Conservation (phyloP, 2,113 vertebrate genomes). For the Triplophysa dalaica region DNA sequence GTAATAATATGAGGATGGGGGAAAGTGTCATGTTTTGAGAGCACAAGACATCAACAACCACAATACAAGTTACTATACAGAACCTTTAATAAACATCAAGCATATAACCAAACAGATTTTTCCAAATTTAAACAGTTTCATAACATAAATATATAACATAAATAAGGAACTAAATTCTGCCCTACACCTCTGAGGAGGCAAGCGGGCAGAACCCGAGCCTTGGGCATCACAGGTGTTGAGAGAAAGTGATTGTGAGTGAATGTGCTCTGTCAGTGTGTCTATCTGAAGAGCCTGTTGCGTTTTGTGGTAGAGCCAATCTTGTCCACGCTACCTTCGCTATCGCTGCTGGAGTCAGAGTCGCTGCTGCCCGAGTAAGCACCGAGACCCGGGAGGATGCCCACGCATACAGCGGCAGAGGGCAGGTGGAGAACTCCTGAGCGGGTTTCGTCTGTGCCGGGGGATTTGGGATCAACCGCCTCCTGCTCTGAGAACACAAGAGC, state of each 20-base stretch:
- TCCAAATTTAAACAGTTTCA: neutral
- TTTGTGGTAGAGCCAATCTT: slow-evolving; percentile 75
- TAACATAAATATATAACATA: neutral
- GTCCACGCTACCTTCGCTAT: slow-evolving; percentile 92
- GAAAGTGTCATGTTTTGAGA: slow-evolving; percentile 67
- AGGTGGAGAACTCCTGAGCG: slow-evolving; percentile 78
- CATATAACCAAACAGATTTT: slow-evolving; percentile 29
- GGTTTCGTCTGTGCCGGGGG: neutral
- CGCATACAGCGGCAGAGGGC: slow-evolving; percentile 89
- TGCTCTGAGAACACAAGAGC: slow-evolving; percentile 63
- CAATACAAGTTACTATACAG: slow-evolving; percentile 40
- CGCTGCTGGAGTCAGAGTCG: slow-evolving; percentile 95
- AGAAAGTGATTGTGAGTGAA: slow-evolving; percentile 37
- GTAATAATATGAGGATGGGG: slow-evolving; percentile 69
- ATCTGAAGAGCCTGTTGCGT: slow-evolving; percentile 71
- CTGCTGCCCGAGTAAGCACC: slow-evolving; percentile 95
- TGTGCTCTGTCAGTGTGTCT: slow-evolving; percentile 58
- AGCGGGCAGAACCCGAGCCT: slow-evolving; percentile 37
- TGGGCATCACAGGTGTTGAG: neutral
- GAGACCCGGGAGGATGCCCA: slow-evolving; percentile 92
- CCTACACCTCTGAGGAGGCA: slow-evolving; percentile 60
- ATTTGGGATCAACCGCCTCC: slow-evolving; percentile 52
- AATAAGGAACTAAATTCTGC: slow-evolving; percentile 51
- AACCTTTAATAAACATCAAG: slow-evolving; percentile 55
- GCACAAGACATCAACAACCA: slow-evolving; percentile 64